These are phyloP conservation scores for Drosophila ustulata DNA, from an alignment of 2,888 invertebrate species.

Conservation along the genomic window DNA sequence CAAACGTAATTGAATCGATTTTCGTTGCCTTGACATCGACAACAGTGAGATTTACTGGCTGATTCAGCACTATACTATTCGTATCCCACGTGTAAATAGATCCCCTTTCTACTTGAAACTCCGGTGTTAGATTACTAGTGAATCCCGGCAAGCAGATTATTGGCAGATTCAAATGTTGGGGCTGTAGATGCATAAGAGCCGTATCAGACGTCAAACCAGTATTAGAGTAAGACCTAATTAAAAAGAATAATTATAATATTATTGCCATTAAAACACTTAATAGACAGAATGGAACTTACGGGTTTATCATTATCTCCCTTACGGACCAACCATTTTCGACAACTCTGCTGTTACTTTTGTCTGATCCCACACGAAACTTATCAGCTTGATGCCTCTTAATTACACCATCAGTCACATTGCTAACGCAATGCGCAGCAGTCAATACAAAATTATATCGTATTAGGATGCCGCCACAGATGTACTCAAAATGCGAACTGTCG, in stretches of 20 bases:
- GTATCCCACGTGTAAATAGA: not conserved
- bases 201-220: not conserved
- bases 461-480: slow-evolving; percentile 29
- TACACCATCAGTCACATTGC: too few species aligned
- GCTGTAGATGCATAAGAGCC: not conserved
- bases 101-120: accelerated
- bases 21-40: not conserved
- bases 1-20: too few species aligned
- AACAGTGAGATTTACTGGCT: accelerated
- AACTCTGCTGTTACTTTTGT: accelerated
- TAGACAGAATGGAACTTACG: not conserved
- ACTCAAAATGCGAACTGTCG: accelerated
- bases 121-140: too few species aligned
- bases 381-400: accelerated
- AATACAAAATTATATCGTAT: slow-evolving; percentile 21
- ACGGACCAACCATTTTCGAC: not conserved
- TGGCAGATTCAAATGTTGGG: not conserved
- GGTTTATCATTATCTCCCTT: not conserved
- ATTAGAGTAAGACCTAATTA: not conserved
- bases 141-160: slow-evolving; percentile 26
- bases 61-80: not conserved
- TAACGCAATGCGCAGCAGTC: slow-evolving; percentile 54
- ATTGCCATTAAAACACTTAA: not conserved
- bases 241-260: not conserved
- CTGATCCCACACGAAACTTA: not conserved